Evolutionary conservation across 1,140 invertebrate genomes (phyloP), one percentile per base, ranked within the genome.

Genomic region (Drosophila repletoides): DNA sequence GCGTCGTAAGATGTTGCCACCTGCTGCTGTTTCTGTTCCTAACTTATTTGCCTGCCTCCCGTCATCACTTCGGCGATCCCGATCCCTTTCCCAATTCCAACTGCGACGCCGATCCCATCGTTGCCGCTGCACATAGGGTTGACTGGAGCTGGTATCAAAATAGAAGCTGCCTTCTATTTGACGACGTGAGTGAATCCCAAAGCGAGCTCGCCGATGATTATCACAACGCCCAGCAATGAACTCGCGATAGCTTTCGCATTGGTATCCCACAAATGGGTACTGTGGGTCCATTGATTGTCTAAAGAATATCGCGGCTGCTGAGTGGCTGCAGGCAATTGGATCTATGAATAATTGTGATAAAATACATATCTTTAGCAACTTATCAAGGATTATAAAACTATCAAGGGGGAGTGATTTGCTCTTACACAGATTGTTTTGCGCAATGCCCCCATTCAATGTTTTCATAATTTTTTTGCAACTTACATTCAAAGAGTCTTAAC

Each of bases 261-360:
- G 89, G 45, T 91, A 92, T 1, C 94, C 92, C 5, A 90, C 56
- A 63, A 95, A 93, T 2, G 92, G 92, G 22, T 88, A 90, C 19
- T 91, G 88, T 1, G 92, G 91, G 22, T 91, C 87, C 55, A 96
- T 93, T 6, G 94, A 95, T 86, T 95, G 93, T 0, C 91, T 92
- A 60, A 94, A 95, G 77, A 93, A 95, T 19, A 93, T 89, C 28
- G 93, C 92, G 0, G 95, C 92, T 46, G 94, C 90, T 52, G 93
- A 93, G 70, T 96, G 95, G 67, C 95, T 95, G 86, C 95, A 96
- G 15, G 93, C 92, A 58, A 95, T 94, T 94, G 86, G 79, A 77
- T 89, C 88, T 90, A 14, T 22, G 15, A 12, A 49, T 26, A 9
- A 14, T 15, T 7, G n/a, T n/a, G n/a, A n/a, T n/a, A n/a, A n/a